These are phyloP conservation scores for Hyla sarda DNA, from an alignment of 2,113 vertebrate species.

Conservation along the genomic window DNA sequence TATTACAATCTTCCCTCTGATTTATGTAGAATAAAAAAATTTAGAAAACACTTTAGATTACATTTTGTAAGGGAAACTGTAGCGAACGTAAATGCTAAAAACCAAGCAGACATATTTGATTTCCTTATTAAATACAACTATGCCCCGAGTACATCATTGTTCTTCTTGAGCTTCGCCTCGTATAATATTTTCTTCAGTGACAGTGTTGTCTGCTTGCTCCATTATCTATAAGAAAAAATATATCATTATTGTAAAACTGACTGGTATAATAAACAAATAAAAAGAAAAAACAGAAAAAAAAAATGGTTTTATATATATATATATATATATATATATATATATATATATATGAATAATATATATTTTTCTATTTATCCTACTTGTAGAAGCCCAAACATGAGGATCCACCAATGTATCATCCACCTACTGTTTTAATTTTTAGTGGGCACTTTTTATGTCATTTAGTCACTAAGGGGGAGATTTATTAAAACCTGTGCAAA, in stretches of 20 bases:
- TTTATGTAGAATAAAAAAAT: constrained; percentile 59
- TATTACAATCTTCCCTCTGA: neutral
- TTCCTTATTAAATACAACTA: neutral
- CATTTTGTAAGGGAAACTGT: constrained; percentile 30
- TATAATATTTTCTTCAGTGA: constrained; percentile 70
- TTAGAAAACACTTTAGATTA: constrained; percentile 64
- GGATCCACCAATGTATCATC: neutral
- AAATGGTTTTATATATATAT: too few relatives aligned
- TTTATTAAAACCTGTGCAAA: too few relatives aligned
- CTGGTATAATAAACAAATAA: neutral
- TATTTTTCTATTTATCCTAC: too few relatives aligned
- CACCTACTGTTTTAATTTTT: neutral
- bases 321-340: too few relatives aligned
- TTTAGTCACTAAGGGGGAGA: too few relatives aligned
- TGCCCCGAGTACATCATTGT: constrained; percentile 61
- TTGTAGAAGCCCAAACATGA: neutral
- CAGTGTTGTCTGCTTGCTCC: constrained; percentile 72
- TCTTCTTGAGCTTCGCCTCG: constrained; percentile 63
- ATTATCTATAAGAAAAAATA: constrained; percentile 68
- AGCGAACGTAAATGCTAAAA: neutral
- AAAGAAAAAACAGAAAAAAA: neutral
- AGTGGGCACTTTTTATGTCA: neutral
- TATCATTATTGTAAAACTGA: neutral
- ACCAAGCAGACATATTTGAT: neutral
- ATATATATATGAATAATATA: too few relatives aligned